phyloP scores from a whole-genome alignment of 1,140 invertebrate genomes.

The Rhynchophorus ferrugineus region DNA sequence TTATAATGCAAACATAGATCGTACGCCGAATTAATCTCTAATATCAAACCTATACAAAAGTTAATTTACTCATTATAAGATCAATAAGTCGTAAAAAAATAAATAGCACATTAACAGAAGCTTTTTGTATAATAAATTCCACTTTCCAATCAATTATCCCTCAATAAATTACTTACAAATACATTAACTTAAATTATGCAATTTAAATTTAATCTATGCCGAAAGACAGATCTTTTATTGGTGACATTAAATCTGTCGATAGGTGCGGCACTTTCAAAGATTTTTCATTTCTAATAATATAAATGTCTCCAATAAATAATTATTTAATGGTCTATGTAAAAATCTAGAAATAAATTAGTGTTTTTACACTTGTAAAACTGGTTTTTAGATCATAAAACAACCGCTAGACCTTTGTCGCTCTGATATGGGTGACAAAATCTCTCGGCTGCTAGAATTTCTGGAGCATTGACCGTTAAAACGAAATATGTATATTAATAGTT shows the following conservation, averaged over 20 bases:
- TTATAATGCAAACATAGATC: no score
- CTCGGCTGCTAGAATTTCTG: no score
- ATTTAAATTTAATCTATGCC: conserved; percentile 5
- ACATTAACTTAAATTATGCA: conserved; percentile 1
- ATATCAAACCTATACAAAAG: no score
- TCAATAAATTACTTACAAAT: not conserved
- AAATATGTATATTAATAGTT: no score
- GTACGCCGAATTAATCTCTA: no score
- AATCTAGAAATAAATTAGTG: conserved; percentile 9
- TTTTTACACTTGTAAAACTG: conserved; percentile 9
- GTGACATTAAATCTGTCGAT: conserved; percentile 9
- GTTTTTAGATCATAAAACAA: conserved; percentile 5
- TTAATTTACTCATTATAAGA: conserved; percentile 14
- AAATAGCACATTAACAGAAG: no score
- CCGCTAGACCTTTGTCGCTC: no score
- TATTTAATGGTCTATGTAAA: conserved; percentile 9
- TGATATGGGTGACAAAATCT: no score
- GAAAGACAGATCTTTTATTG: conserved; percentile 12
- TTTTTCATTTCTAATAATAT: conserved; percentile 13
- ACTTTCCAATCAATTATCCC: not conserved
- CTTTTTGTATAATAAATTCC: no score
- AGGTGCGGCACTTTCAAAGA: conserved; percentile 9
- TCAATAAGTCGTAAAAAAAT: no score
- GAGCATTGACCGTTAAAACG: no score
- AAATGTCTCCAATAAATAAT: conserved; percentile 20